Base-by-base conservation (phyloP, 2,888 invertebrate genomes). In the Neoascia interrupta region DNA sequence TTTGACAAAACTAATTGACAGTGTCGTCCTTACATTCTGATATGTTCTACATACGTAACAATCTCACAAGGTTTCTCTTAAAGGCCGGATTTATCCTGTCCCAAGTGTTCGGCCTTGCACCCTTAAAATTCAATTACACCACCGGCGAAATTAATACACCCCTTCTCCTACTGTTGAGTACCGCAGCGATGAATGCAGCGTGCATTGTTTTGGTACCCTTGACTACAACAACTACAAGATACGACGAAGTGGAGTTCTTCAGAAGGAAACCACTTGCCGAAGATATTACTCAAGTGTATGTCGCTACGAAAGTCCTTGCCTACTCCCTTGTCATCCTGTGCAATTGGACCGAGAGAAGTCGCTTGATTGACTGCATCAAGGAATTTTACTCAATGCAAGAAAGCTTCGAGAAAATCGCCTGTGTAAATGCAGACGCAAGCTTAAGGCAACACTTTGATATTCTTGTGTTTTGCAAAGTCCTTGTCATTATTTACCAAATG, bases 11-110 rank as follows among this genome's bases (percentile, higher is more conserved):
- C n/a, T n/a, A n/a, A n/a, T n/a, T n/a, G n/a, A n/a, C n/a, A n/a
- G n/a, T n/a, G n/a, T n/a, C n/a, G n/a, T n/a, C n/a, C n/a, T n/a
- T n/a, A n/a, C n/a, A n/a, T 43, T 34, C 3, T n/a, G 21, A 58
- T 21, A 45, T 45, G 43, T 34, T 51, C 5, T 13, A 43, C 21
- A 43, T 58, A 3, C 19, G 21, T 19, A 58, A 34, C 34, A 5
- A 15, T 31, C 3, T 23, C 4, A 58, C 43, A 3, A 31, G 28
- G 15, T n/a, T 6, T 10, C 2, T 58, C 15, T 4, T 43, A 10
- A n/a, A 15, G 3, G 13, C 34, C 3, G 11, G 3, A 0, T 34
- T 19, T 2, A 10, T 16, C 2, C 1, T 43, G 21, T n/a, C 34
- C 1, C 43, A 15, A 34, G 0, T 58, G 1, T 21, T 45, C 16